Base-by-base conservation (phyloP, 92 coral and sea anemone genomes). In the Porites lobata region DNA sequence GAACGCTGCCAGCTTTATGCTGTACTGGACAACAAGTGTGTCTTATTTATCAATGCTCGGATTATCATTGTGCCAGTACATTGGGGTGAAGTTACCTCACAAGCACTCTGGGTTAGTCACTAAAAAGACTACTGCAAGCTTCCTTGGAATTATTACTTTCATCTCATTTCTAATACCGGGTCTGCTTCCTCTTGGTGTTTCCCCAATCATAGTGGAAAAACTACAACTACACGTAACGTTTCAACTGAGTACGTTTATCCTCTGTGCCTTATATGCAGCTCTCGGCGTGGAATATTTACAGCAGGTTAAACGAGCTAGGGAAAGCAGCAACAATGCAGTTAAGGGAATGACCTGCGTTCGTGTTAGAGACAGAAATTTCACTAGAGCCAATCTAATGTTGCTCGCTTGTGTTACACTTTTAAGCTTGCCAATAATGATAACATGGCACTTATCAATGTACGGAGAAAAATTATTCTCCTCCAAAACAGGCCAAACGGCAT, bases 21-120 rank as follows among this genome's bases (percentile, higher is more conserved):
- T 84, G 15, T 84, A 84, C 50, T 84, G 87, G 87, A 73, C 87
- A 20, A 84, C 87, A 65, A 85, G 80, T 69, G 89, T 78, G 24
- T 85, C 89, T 10, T 85, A 85, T 14, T 32, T 85, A 32, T 72
- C 83, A 24, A 85, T 85, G 89, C 89, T 85, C n/a, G 89, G 89
- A 13, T 43, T 85, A 12, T 76, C 82, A 15, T 10, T 85, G 79
- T 76, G 83, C 29, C 89, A 85, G 54, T 85, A 85, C 84, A 67
- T 85, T 11, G 89, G 80, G 47, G 89, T 77, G 0, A 69, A 75
- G 68, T 56, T 85, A 43, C 89, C 89, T 54, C 89, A 85, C 75
- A 85, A 67, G 66, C 77, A 85, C 24, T 50, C 56, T 26, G 73
- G 9, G 20, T 50, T 85, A 14, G 78, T 85, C 59, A 77, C 84